Conservation (phyloP, 2,888 invertebrate species). For the Hypomecis atomaria region DNA sequence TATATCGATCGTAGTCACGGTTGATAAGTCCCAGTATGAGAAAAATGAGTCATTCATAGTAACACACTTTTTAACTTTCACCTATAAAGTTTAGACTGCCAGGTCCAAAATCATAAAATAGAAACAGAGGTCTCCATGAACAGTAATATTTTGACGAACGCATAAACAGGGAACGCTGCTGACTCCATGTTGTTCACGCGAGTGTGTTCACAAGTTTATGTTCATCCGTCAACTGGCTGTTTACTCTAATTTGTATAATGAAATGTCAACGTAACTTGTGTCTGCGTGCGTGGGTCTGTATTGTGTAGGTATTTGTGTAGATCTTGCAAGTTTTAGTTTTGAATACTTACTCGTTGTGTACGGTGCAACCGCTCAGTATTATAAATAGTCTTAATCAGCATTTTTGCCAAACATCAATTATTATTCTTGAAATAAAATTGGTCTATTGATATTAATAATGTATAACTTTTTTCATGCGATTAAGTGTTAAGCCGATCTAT, state of each 20-base stretch:
- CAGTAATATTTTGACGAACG: conserved; percentile 5
- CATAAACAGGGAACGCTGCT: conserved; percentile 1
- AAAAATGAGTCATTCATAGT: too few relatives aligned
- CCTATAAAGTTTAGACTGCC: neutral
- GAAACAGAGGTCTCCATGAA: neutral
- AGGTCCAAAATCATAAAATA: neutral
- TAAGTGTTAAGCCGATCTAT: too few relatives aligned
- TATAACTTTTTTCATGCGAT: too few relatives aligned
- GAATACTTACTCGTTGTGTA: too few relatives aligned
- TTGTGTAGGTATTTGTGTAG: neutral
- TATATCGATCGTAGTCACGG: too few relatives aligned
- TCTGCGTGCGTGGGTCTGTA: neutral
- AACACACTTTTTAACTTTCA: too few relatives aligned
- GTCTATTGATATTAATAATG: too few relatives aligned
- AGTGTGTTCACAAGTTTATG: conserved; percentile 2
- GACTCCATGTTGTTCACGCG: conserved; percentile 2
- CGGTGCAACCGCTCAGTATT: too few relatives aligned
- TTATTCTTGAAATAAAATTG: too few relatives aligned
- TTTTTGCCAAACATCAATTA: too few relatives aligned
- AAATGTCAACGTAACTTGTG: conserved; percentile 32
- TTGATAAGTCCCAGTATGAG: too few relatives aligned
- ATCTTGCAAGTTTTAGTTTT: neutral
- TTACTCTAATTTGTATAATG: conserved; percentile 44
- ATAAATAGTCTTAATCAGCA: too few relatives aligned
- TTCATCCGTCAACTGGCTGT: conserved; percentile 31